A percentile compares a stretch with the other conserved stretches of the same genome.
Conservation (phyloP, 2,888 invertebrate genomes). For the Orthonevra nobilis region DNA sequence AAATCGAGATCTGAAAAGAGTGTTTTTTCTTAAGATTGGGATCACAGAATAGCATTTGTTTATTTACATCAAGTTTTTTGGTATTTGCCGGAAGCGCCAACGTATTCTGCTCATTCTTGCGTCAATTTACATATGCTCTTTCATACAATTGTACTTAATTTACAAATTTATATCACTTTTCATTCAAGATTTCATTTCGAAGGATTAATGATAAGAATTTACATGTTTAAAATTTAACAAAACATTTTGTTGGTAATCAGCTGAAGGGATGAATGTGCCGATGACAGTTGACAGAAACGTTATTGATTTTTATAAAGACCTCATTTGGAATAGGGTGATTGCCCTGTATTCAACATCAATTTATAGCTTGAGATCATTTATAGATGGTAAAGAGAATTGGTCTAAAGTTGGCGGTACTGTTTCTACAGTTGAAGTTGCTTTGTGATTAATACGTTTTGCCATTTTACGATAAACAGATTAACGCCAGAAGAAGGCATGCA, state of each 20-base stretch:
- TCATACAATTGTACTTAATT: not conserved
- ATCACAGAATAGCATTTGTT: not conserved
- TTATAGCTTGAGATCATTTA: too few relatives aligned
- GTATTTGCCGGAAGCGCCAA: slow-evolving; percentile 71
- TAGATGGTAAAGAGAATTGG: too few relatives aligned
- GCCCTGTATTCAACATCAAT: too few relatives aligned
- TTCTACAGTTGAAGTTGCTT: too few relatives aligned
- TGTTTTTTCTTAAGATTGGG: too few relatives aligned
- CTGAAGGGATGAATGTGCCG: too few relatives aligned
- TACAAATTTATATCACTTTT: not conserved
- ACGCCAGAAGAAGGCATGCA: too few relatives aligned
- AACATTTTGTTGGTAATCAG: not conserved
- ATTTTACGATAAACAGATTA: too few relatives aligned
- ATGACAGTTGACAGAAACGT: not conserved
- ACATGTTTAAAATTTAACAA: not conserved
- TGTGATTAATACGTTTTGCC: too few relatives aligned
- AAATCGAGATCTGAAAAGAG: slow-evolving; percentile 72
- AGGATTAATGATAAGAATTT: not conserved
- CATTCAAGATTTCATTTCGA: slow-evolving; percentile 3
- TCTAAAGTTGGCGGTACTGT: too few relatives aligned
- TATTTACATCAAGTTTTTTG: slow-evolving; percentile 66
- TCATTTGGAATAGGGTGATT: not conserved
- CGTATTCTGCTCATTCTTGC: slow-evolving; percentile 68
- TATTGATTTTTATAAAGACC: not conserved
- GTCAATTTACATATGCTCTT: not conserved